phyloP scores from a whole-genome alignment of 2,888 invertebrate genomes.

The Metallyticus violacea region DNA sequence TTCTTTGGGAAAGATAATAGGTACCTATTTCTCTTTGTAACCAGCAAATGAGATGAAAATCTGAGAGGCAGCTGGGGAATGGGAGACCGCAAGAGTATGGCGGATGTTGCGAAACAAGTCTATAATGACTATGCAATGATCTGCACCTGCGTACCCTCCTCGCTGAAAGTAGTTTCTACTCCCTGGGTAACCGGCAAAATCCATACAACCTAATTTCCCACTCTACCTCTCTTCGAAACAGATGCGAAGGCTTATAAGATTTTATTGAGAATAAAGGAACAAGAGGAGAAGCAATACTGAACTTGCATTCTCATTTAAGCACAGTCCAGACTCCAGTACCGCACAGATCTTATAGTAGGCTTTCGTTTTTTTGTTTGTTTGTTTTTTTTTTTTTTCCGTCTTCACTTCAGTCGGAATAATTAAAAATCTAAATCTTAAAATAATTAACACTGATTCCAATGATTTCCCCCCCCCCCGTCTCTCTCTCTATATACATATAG shows the following conservation, averaged over 20 bases:
- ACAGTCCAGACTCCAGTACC: background rate
- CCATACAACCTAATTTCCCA: background rate
- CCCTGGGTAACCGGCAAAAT: background rate
- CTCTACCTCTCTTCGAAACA: background rate
- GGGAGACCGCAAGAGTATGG: background rate
- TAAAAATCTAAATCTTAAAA: too few species aligned
- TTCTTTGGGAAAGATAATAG: background rate
- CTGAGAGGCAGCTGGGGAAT: background rate
- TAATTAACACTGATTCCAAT: too few species aligned
- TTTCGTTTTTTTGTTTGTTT: too few species aligned
- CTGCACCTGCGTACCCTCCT: background rate
- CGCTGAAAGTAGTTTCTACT: background rate
- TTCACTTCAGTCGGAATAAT: too few species aligned
- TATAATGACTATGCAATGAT: background rate
- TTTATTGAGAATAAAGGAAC: background rate
- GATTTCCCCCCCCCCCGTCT: too few species aligned
- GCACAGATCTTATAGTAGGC: background rate
- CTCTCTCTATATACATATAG: too few species aligned
- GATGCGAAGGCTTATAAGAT: background rate
- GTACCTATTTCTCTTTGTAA: background rate
- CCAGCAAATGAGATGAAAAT: background rate
- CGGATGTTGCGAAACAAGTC: background rate
- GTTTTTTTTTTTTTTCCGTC: too few species aligned
- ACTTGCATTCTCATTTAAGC: background rate
- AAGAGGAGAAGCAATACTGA: background rate